A percentile compares a stretch with the other conserved stretches of the same genome.
Conservation (phyloP, 2,113 vertebrate genomes). For the Copsychus sechellarum region DNA sequence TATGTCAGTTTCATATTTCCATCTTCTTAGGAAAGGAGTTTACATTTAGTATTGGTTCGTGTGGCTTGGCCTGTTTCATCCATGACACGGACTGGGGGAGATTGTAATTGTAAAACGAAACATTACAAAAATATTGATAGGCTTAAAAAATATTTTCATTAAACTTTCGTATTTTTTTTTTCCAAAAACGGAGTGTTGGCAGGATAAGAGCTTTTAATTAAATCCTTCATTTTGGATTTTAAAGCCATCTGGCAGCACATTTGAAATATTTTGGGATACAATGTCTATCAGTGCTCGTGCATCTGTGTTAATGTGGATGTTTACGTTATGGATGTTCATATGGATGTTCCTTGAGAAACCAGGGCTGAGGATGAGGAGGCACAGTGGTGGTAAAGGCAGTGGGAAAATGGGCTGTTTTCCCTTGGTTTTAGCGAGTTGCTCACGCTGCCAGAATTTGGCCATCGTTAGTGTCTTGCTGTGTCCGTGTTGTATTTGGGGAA, state of each 20-base stretch:
- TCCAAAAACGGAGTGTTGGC: background rate
- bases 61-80: background rate
- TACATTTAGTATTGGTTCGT: background rate
- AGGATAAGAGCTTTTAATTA: constrained; percentile 23
- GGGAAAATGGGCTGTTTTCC: fast-evolving
- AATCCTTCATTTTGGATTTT: background rate
- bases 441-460: background rate
- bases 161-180: background rate
- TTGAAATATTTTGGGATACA: background rate
- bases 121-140: background rate
- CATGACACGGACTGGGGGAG: background rate
- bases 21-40: background rate
- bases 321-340: background rate
- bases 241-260: constrained; percentile 33
- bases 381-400: background rate
- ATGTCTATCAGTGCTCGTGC: background rate
- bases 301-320: background rate
- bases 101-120: background rate
- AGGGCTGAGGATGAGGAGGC: background rate
- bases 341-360: background rate
- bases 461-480: fast-evolving
- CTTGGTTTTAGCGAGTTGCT: background rate
- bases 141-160: background rate
- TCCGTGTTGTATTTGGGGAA: background rate
- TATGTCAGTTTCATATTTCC: background rate